Evolutionary conservation across 1,140 invertebrate species (phyloP).

Genomic region (Drosophila trapezifrons): DNA sequence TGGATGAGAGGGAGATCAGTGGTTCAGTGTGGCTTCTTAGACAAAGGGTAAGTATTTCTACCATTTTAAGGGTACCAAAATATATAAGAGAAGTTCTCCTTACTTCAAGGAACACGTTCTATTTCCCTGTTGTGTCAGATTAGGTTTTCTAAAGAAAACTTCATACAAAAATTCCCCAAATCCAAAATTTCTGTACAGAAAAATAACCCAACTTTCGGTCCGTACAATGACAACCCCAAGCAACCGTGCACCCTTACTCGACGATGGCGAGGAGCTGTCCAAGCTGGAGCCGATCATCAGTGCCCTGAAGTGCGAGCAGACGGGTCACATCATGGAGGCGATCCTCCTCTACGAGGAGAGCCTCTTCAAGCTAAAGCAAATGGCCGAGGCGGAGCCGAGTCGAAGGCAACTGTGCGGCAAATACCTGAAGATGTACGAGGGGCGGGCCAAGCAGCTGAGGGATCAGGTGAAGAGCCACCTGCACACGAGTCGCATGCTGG

Average conservation of each 20-base stretch:
- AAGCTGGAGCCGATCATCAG: constrained; percentile 55
- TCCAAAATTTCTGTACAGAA: constrained; percentile 16
- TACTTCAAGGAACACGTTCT: background rate
- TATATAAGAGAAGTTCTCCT: too few relatives aligned
- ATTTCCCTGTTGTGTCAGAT: background rate
- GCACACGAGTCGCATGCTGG: constrained; percentile 60
- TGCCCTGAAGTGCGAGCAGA: constrained; percentile 68
- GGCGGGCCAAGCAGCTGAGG: constrained; percentile 54
- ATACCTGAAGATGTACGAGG: constrained; percentile 63
- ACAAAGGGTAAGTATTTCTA: constrained; percentile 5
- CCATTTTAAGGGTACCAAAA: constrained; percentile 49
- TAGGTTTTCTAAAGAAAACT: background rate
- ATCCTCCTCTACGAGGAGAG: constrained; percentile 72
- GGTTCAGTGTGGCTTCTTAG: background rate
- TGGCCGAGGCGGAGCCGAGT: constrained; percentile 48
- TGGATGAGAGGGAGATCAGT: too few relatives aligned
- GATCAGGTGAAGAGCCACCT: constrained; percentile 71
- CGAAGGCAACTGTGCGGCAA: constrained; percentile 53
- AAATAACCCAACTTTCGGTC: constrained; percentile 1
- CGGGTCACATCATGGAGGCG: constrained; percentile 73
- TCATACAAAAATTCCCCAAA: background rate
- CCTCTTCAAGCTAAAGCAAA: constrained; percentile 60
- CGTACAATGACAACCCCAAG: constrained; percentile 47
- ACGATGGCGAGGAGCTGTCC: constrained; percentile 50
- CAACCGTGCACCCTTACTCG: background rate